phyloP scores from a whole-genome alignment of 2,888 invertebrate species.

The Silvanus unidentatus region DNA sequence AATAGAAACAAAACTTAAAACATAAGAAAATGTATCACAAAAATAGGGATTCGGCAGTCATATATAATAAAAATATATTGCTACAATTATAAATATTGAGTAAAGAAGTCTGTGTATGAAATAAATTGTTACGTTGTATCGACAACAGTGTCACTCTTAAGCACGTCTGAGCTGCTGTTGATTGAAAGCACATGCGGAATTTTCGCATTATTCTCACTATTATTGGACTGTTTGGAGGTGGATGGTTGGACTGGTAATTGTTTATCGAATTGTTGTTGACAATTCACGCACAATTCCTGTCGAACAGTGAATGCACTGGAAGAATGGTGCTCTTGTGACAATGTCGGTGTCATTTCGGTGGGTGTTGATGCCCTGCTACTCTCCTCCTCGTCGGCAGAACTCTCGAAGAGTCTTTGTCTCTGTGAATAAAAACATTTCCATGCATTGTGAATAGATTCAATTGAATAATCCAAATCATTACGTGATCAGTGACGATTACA shows the following conservation, averaged over 20 bases:
- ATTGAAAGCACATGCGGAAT: slow-evolving; percentile 19
- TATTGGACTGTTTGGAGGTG: not conserved
- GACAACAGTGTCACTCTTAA: slow-evolving; percentile 5
- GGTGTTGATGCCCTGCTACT: slow-evolving; percentile 60
- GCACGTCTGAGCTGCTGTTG: slow-evolving; percentile 5
- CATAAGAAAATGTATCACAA: too few species aligned
- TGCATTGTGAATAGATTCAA: too few species aligned
- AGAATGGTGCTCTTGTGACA: slow-evolving; percentile 33
- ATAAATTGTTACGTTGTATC: not conserved
- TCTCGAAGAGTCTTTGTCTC: slow-evolving; percentile 42
- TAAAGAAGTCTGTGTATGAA: too few species aligned
- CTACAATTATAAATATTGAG: too few species aligned
- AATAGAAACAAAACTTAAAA: too few species aligned
- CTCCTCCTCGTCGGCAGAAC: slow-evolving; percentile 48
- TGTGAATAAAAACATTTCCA: slow-evolving; percentile 13
- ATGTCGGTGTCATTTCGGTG: slow-evolving; percentile 55
- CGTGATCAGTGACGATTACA: slow-evolving; percentile 36
- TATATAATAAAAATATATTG: too few species aligned
- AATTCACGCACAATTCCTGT: slow-evolving; percentile 40
- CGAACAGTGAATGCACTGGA: slow-evolving; percentile 26
- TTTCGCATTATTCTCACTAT: not conserved
- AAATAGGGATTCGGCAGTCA: too few species aligned
- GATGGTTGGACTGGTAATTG: slow-evolving; percentile 3
- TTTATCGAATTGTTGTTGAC: slow-evolving; percentile 12
- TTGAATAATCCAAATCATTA: too few species aligned